phyloP scores from a whole-genome alignment of 2,888 invertebrate genomes.

The Drosophila tanythrix region DNA sequence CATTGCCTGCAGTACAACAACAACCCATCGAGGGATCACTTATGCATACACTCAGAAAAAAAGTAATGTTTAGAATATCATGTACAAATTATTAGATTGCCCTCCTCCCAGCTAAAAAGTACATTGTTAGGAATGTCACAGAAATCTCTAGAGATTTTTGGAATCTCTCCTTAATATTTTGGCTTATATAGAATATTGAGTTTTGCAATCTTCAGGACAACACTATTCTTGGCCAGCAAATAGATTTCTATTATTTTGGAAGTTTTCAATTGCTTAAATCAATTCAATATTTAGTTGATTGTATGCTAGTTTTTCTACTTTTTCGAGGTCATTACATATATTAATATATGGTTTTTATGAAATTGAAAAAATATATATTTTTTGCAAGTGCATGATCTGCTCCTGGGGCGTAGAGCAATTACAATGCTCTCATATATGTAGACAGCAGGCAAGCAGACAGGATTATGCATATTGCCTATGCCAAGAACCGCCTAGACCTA shows the following conservation, averaged over 20 bases:
- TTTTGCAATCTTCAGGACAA: not conserved
- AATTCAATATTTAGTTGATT: not conserved
- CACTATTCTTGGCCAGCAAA: not conserved
- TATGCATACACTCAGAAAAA: slow-evolving; percentile 4
- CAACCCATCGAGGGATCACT: not conserved
- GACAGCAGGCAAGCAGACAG: slow-evolving; percentile 30
- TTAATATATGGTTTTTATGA: not conserved
- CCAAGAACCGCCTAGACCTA: slow-evolving; percentile 15
- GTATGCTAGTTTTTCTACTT: not conserved
- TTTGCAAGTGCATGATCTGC: slow-evolving; percentile 58
- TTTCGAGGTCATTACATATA: not conserved
- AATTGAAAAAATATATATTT: slow-evolving; percentile 42
- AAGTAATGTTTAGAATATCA: not conserved
- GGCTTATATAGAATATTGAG: not conserved
- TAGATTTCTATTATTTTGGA: not conserved
- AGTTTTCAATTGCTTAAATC: not conserved
- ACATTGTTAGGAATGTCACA: accelerated
- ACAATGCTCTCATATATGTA: slow-evolving; percentile 67
- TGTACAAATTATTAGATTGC: not conserved
- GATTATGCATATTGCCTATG: slow-evolving; percentile 39
- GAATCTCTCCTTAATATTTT: not conserved
- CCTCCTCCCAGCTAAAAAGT: not conserved
- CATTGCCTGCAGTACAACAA: slow-evolving; percentile 45
- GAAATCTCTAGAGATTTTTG: not conserved
- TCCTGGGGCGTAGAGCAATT: slow-evolving; percentile 60